Evolutionary conservation across 2,797 vertebrate genomes (phyloP).

Genomic region (Antrozous pallidus): DNA sequence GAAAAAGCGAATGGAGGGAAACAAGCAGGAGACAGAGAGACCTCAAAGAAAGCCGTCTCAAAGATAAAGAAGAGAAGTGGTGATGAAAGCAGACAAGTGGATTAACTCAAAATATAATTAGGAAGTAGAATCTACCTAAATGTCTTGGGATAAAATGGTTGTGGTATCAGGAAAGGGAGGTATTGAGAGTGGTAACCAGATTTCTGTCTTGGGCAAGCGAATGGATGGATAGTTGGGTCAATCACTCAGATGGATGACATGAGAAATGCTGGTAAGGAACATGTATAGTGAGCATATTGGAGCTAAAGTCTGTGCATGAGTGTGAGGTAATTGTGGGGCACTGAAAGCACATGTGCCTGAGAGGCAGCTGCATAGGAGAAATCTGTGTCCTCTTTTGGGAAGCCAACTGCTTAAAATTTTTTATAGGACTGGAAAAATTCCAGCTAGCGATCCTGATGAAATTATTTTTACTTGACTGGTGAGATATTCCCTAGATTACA

Average conservation of each 20-base stretch:
- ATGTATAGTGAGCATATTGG: fast-evolving
- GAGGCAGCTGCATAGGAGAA: not conserved
- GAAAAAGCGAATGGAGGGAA: not conserved
- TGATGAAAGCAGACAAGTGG: not conserved
- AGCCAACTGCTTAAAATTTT: not conserved
- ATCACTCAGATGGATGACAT: no score
- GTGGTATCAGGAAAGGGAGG: not conserved
- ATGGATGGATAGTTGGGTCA: not conserved
- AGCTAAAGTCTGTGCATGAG: not conserved
- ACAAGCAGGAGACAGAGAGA: not conserved
- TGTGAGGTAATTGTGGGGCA: not conserved
- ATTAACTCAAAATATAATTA: not conserved
- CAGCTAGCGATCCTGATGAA: not conserved
- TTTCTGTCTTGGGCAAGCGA: not conserved
- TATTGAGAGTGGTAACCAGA: not conserved
- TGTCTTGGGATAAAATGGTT: not conserved
- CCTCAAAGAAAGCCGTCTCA: not conserved
- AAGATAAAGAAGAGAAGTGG: not conserved
- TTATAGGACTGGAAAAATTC: not conserved
- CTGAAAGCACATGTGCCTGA: not conserved
- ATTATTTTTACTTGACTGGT: not conserved
- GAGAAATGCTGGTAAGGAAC: not conserved
- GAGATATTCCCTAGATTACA: not conserved
- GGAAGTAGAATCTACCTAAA: not conserved
- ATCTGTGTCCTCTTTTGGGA: not conserved